Percentiles rank a stretch among this genome's conserved stretches.
Conservation (phyloP, 2,888 invertebrate genomes). For the Tribolium freemani region DNA sequence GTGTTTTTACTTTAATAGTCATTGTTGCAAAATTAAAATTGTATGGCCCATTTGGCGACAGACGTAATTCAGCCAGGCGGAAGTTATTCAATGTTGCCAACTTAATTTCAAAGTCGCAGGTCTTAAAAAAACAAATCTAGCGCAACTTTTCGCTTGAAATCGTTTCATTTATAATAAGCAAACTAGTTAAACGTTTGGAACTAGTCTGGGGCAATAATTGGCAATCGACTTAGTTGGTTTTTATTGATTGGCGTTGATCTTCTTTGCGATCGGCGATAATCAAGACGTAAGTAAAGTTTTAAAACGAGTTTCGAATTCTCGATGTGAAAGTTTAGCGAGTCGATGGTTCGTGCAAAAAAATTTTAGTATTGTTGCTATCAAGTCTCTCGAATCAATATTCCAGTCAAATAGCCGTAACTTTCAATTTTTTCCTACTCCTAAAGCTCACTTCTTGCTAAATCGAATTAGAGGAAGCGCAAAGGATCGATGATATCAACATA, state of each 20-base stretch:
- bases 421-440: neutral
- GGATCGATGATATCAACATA: neutral
- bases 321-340: neutral
- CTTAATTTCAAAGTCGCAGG: too few species aligned
- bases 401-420: neutral
- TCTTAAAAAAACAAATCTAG: too few species aligned
- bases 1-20: too few species aligned
- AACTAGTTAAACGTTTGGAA: too few species aligned
- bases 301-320: constrained; percentile 10
- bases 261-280: constrained; percentile 7
- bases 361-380: neutral
- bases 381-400: neutral
- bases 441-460: neutral
- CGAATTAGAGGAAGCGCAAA: neutral
- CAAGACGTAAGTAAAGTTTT: constrained; percentile 19
- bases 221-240: neutral
- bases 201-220: too few species aligned
- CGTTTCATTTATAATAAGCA: too few species aligned
- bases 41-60: too few species aligned
- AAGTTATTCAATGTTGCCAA: too few species aligned
- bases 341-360: neutral
- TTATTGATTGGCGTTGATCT: neutral
- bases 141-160: too few species aligned
- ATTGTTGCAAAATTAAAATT: too few species aligned
- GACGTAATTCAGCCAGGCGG: too few species aligned